Percentiles rank a stretch among this genome's conserved stretches.
phyloP scores from a whole-genome alignment of 2,888 invertebrate species.

The Ferdinandea cuprea region DNA sequence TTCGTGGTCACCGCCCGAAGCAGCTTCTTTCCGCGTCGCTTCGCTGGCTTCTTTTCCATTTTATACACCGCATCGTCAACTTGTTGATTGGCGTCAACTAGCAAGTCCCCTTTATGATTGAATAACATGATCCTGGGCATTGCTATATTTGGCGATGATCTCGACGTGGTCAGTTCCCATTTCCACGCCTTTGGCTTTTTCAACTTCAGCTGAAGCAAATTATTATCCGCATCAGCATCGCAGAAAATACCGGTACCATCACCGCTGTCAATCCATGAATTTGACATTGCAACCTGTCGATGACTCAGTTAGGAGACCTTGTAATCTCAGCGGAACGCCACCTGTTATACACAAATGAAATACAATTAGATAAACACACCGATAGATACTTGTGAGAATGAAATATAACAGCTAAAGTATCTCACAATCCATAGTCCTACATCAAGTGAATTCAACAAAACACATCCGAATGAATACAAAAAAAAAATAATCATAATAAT shows the following conservation, averaged over 20 bases:
- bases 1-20: conserved; percentile 25
- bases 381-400: conserved; percentile 8
- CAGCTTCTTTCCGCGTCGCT: conserved; percentile 16
- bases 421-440: conserved; percentile 42
- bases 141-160: conserved; percentile 85
- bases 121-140: conserved; percentile 85
- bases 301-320: conserved; percentile 61
- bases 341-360: conserved; percentile 66
- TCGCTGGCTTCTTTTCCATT: conserved; percentile 45
- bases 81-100: conserved; percentile 82
- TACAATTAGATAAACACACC: conserved; percentile 32
- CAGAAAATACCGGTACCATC: conserved; percentile 69
- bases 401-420: conserved; percentile 11
- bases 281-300: conserved; percentile 64
- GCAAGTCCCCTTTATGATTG: conserved; percentile 83
- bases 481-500: conserved; percentile 31
- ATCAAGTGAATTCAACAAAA: conserved; percentile 39
- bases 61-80: conserved; percentile 75
- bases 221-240: conserved; percentile 79
- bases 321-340: conserved; percentile 66
- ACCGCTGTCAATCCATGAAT: conserved; percentile 71
- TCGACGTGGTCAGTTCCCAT: conserved; percentile 85
- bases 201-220: conserved; percentile 84
- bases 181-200: conserved; percentile 85
- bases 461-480: conserved; percentile 1